Conservation (phyloP, 2,888 invertebrate species). For the Bruchidius siliquastri region DNA sequence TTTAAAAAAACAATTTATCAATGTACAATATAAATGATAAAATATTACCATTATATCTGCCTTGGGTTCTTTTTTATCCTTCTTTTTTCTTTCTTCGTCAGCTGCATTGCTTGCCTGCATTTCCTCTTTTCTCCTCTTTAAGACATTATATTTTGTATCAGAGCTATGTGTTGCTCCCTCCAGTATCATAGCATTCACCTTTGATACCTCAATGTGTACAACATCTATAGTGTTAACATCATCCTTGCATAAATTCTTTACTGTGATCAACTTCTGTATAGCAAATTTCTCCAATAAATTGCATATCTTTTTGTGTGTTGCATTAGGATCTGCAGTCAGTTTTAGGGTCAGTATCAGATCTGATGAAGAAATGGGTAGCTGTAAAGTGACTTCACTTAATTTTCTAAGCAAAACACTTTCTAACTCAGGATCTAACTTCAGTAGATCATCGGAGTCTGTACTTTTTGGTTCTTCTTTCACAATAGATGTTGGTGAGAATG, state of each 20-base stretch:
- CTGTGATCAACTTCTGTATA: constrained; percentile 65
- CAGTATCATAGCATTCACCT: constrained; percentile 53
- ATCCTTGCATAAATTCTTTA: constrained; percentile 50
- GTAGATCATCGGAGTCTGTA: constrained; percentile 45
- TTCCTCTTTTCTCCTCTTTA: constrained; percentile 47
- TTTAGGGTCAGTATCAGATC: constrained; percentile 58
- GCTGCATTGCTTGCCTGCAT: constrained; percentile 37
- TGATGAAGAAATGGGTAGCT: constrained; percentile 66
- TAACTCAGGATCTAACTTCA: constrained; percentile 56
- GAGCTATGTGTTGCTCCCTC: constrained; percentile 36
- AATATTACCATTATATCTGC: constrained; percentile 65
- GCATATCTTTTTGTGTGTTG: constrained; percentile 53
- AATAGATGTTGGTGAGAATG: constrained; percentile 15
- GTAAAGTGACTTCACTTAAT: constrained; percentile 64
- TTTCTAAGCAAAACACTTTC: constrained; percentile 62
- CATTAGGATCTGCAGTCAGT: constrained; percentile 42
- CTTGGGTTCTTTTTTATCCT: constrained; percentile 52
- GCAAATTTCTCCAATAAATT: constrained; percentile 74
- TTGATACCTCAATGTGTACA: constrained; percentile 54
- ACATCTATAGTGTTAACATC: constrained; percentile 50
- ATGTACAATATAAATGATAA: background rate
- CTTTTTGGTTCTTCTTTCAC: constrained; percentile 39
- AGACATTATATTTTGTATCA: constrained; percentile 37
- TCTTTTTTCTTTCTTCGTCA: constrained; percentile 57
- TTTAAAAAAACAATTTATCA: too few species aligned